These are phyloP conservation scores for Drosophila koepferae DNA, from an alignment of 2,888 invertebrate species.

Conservation along the genomic window DNA sequence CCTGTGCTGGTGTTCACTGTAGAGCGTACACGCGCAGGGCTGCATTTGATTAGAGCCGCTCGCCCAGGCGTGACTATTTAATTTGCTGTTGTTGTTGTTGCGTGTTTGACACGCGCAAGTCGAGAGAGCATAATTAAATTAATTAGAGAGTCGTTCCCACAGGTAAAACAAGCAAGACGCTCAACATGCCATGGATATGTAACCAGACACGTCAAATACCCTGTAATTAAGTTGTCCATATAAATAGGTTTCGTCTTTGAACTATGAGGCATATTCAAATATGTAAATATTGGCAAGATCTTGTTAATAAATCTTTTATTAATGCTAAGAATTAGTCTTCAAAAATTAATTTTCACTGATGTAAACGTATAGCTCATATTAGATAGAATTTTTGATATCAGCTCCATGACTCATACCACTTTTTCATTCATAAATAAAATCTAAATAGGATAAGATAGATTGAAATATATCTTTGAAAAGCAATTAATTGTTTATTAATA, in stretches of 20 bases:
- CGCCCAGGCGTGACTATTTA: conserved; percentile 74
- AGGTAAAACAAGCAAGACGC: conserved; percentile 59
- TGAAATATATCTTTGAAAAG: too few species aligned
- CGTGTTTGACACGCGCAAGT: conserved; percentile 74
- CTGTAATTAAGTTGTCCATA: conserved; percentile 22
- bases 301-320: too few species aligned
- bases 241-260: not conserved
- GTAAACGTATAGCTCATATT: too few species aligned
- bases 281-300: not conserved
- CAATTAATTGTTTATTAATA: too few species aligned
- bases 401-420: too few species aligned
- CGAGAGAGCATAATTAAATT: conserved; percentile 79
- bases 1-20: conserved; percentile 37
- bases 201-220: conserved; percentile 16
- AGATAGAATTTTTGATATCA: too few species aligned
- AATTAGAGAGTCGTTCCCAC: conserved; percentile 78
- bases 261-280: too few species aligned
- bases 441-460: too few species aligned
- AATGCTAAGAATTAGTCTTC: not conserved
- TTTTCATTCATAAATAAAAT: too few species aligned
- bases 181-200: conserved; percentile 5
- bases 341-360: too few species aligned
- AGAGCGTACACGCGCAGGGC: conserved; percentile 31
- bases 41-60: conserved; percentile 70
- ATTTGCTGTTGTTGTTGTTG: conserved; percentile 51